Conservation (phyloP, 2,797 vertebrate species). For the Smutsia temminckii region DNA sequence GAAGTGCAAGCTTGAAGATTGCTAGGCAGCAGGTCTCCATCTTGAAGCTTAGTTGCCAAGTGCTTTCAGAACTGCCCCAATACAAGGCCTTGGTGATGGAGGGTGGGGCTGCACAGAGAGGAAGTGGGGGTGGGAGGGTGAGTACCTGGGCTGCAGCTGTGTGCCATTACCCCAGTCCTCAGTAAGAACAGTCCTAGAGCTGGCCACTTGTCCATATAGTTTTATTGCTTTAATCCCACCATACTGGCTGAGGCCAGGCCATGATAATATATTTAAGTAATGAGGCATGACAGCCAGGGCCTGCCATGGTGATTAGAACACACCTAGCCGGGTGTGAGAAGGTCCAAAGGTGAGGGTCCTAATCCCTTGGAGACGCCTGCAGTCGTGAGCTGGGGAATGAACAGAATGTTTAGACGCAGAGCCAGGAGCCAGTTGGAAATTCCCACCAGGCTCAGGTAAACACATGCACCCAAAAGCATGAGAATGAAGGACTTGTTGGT, state of each 20-base stretch:
- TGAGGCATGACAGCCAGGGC: constrained; percentile 67
- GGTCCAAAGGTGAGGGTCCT: constrained; percentile 75
- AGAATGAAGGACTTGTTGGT: too few species aligned
- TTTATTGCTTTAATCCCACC: constrained; percentile 74
- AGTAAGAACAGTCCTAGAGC: neutral
- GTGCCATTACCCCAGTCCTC: constrained; percentile 48
- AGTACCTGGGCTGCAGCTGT: constrained; percentile 38
- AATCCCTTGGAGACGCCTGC: constrained; percentile 75
- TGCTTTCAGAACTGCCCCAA: neutral
- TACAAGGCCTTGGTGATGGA: neutral
- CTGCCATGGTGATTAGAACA: constrained; percentile 69
- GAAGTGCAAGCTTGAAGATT: neutral
- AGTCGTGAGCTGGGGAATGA: neutral
- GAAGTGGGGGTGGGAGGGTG: neutral
- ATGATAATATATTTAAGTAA: constrained; percentile 65
- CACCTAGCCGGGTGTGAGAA: constrained; percentile 69
- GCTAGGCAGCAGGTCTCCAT: neutral
- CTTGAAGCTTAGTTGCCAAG: neutral
- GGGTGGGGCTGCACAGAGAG: neutral
- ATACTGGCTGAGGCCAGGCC: neutral
- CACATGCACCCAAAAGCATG: rapidly evolving
- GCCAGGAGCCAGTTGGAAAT: neutral
- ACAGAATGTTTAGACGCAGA: neutral
- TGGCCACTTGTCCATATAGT: constrained; percentile 66
- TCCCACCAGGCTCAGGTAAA: neutral